Base-by-base conservation (phyloP, 1,140 invertebrate species). In the Daktulosphaira vitifoliae region DNA sequence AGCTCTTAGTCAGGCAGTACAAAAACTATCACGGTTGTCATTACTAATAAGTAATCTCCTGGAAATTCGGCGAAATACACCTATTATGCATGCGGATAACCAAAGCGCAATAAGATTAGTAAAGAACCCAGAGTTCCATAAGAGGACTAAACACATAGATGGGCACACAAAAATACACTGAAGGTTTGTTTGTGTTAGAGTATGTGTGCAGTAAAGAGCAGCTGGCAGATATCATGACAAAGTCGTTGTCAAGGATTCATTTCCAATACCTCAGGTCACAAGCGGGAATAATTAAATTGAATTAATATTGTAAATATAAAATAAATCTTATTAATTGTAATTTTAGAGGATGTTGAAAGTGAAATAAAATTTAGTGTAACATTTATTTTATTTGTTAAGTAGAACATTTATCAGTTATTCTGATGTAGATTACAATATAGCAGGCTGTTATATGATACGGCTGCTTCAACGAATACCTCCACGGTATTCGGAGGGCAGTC, bases 31-130 rank as follows among this genome's bases (percentile, higher is more conserved):
- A 18, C n/a, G n/a, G n/a, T n/a, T n/a, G n/a, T n/a, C n/a, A n/a
- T n/a, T n/a, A n/a, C n/a, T n/a, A n/a, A n/a, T 65, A 1, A 44
- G 29, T 39, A 62, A 65, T 37, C 29, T 59, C 20, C 65, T 53
- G 38, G 33, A 49, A 7, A 16, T 22, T 18, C 33, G 18, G 11
- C 8, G 7, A 52, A 11, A 20, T 65, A 42, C 46, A 62, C 25
- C 54, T 16, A 7, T 25, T 25, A 5, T 65, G 11, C 65, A 49
- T 25, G 62, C 33, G n/a, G n/a, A n/a, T n/a, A n/a, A n/a, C n/a
- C n/a, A n/a, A n/a, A 72, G 71, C 53, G 68, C 71, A 5, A 66
- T 64, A 1, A 65, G 13, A 44, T 23, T 67, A n/a, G 54, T 67
- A 11, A 68, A 68, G 50, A 67, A 68, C n/a, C 37, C 46, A 3